Conservation (phyloP, 2,888 invertebrate species). For the Nemotelus pantherinus region DNA sequence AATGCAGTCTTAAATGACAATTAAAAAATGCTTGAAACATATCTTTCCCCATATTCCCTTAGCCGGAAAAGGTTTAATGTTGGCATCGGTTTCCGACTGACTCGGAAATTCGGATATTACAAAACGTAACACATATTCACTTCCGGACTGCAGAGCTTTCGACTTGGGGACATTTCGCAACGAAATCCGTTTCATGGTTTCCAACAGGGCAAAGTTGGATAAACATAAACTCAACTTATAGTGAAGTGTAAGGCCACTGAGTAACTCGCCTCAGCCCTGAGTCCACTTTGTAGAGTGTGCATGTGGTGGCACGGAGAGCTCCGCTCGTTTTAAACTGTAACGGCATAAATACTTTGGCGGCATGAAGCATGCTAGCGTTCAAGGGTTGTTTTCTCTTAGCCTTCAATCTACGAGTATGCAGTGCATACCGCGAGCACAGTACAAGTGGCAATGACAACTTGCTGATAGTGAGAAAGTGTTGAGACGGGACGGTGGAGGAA, state of each 20-base stretch:
- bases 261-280: constrained; percentile 15
- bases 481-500: not conserved
- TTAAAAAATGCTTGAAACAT: not conserved
- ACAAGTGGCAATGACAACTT: constrained; percentile 5
- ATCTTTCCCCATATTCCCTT: not conserved
- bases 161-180: constrained; percentile 31
- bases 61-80: constrained; percentile 2
- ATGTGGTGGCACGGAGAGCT: constrained; percentile 12
- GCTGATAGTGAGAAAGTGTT: not conserved
- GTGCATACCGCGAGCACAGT: not conserved
- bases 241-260: constrained; percentile 35
- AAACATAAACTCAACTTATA: constrained; percentile 39
- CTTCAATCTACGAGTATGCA: constrained; percentile 4
- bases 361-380: constrained; percentile 24
- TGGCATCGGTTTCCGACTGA: not conserved
- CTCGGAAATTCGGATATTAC: constrained; percentile 13
- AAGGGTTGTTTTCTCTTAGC: constrained; percentile 29
- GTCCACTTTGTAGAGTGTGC: constrained; percentile 5
- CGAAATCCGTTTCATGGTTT: constrained; percentile 16
- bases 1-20: too few relatives aligned
- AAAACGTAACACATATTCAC: constrained; percentile 34
- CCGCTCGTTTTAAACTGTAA: constrained; percentile 29
- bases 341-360: constrained; percentile 33
- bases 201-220: constrained; percentile 37
- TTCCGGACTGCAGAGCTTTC: constrained; percentile 8